Evolutionary conservation across 2,888 invertebrate species (phyloP).

Genomic region (Tachystola acroxantha): DNA sequence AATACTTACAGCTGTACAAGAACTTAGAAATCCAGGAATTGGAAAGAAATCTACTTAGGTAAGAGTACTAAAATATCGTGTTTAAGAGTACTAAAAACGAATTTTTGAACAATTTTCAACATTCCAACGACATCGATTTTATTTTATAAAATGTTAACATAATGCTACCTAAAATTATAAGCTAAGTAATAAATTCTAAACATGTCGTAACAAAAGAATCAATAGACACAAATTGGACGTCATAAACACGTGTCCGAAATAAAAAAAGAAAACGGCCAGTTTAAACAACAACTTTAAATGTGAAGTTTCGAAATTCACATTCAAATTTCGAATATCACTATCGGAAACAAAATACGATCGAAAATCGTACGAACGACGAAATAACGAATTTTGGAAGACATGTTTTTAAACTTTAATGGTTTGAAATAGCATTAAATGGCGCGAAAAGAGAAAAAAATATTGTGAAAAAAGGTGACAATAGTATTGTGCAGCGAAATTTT

Average conservation of each 20-base stretch:
- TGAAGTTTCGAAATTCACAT: slow-evolving; percentile 9
- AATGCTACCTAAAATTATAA: slow-evolving; percentile 11
- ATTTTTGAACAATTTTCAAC: no score
- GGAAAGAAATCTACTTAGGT: no score
- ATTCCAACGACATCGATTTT: no score
- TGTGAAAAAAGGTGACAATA: slow-evolving; percentile 58
- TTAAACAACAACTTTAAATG: slow-evolving; percentile 14
- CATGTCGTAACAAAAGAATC: slow-evolving; percentile 43
- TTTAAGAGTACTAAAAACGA: no score
- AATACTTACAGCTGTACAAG: no score
- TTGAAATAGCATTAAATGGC: slow-evolving; percentile 72
- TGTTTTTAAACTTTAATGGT: slow-evolving; percentile 36
- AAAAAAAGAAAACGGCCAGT: slow-evolving; percentile 39
- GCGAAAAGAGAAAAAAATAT: slow-evolving; percentile 65
- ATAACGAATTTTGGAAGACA: slow-evolving; percentile 8
- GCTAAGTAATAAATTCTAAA: slow-evolving; percentile 44
- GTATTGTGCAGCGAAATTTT: slow-evolving; percentile 65
- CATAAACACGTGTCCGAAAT: slow-evolving; percentile 63
- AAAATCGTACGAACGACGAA: not conserved
- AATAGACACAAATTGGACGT: slow-evolving; percentile 67
- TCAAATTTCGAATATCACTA: slow-evolving; percentile 14
- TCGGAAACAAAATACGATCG: slow-evolving; percentile 15
- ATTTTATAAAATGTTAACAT: no score
- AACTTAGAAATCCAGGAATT: no score
- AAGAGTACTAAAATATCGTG: no score